Percentiles rank a stretch among this genome's conserved stretches.
Conservation (phyloP, 1,140 invertebrate species). For the Nasonia giraulti region DNA sequence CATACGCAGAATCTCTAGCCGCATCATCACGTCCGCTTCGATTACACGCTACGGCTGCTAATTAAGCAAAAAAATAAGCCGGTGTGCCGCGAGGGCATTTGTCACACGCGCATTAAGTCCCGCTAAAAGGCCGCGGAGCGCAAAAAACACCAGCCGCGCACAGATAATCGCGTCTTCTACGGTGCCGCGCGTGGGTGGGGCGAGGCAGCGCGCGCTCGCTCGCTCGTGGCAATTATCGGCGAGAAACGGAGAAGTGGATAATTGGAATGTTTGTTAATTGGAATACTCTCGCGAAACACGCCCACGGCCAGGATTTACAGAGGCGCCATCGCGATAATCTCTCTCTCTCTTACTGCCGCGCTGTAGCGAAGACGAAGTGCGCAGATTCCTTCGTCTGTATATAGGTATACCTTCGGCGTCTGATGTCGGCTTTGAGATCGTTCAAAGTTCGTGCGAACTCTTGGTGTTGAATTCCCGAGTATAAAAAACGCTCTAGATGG, state of each 20-base stretch:
- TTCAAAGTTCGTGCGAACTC: too few relatives aligned
- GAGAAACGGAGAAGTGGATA: conserved; percentile 60
- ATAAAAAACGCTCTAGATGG: too few relatives aligned
- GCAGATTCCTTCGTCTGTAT: too few relatives aligned
- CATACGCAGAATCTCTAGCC: neutral
- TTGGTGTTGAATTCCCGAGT: too few relatives aligned
- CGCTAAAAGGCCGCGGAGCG: neutral
- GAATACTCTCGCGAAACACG: conserved; percentile 53
- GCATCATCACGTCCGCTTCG: neutral
- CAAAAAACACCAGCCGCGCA: neutral
- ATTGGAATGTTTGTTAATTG: conserved; percentile 62
- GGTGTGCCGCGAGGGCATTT: neutral
- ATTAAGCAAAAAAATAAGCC: conserved; percentile 34
- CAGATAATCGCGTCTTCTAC: conserved; percentile 42
- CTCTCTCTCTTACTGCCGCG: neutral
- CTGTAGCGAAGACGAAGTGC: neutral
- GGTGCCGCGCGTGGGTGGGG: neutral
- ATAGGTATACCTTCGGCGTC: too few relatives aligned
- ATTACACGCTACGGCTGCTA: conserved; percentile 3
- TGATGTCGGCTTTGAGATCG: too few relatives aligned
- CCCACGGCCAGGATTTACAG: conserved; percentile 51
- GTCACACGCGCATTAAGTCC: conserved; percentile 20
- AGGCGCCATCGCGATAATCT: conserved; percentile 53
- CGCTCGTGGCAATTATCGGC: conserved; percentile 60
- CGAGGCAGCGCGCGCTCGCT: conserved; percentile 6